Conservation (phyloP, 2,888 invertebrate genomes). For the Thymelicus lineola region DNA sequence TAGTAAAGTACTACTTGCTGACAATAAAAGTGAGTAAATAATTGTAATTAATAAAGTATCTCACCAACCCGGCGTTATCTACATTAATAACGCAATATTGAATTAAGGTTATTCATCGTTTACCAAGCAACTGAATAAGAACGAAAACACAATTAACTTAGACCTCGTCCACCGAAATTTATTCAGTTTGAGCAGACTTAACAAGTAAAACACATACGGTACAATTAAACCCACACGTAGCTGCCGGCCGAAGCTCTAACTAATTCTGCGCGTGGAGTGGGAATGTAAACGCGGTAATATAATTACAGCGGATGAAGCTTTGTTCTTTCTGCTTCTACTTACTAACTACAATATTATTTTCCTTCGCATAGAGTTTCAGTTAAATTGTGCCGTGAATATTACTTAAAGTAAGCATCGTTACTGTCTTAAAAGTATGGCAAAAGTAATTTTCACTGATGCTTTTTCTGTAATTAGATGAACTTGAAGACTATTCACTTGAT, state of each 20-base stretch:
- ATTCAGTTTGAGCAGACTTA: constrained; percentile 32
- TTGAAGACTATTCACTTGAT: too few relatives aligned
- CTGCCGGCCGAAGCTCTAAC: constrained; percentile 14
- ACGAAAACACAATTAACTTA: constrained; percentile 29
- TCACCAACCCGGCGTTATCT: too few relatives aligned
- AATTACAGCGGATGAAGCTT: constrained; percentile 23
- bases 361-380: background rate
- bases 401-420: background rate
- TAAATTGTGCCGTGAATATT: background rate
- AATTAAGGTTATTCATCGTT: background rate
- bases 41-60: too few relatives aligned
- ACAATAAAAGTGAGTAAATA: too few relatives aligned
- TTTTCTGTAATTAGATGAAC: too few relatives aligned
- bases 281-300: constrained; percentile 31
- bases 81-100: background rate
- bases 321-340: constrained; percentile 18
- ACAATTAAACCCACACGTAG: constrained; percentile 29
- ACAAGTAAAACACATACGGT: constrained; percentile 23
- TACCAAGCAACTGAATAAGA: constrained; percentile 13
- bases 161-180: constrained; percentile 32
- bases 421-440: too few relatives aligned
- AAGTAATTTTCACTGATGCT: too few relatives aligned
- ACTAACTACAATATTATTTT: constrained; percentile 1
- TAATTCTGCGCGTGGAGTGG: constrained; percentile 29
- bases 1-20: too few relatives aligned